Conservation (phyloP, 2,113 vertebrate species). For the Brachyhypopomus gauderio region DNA sequence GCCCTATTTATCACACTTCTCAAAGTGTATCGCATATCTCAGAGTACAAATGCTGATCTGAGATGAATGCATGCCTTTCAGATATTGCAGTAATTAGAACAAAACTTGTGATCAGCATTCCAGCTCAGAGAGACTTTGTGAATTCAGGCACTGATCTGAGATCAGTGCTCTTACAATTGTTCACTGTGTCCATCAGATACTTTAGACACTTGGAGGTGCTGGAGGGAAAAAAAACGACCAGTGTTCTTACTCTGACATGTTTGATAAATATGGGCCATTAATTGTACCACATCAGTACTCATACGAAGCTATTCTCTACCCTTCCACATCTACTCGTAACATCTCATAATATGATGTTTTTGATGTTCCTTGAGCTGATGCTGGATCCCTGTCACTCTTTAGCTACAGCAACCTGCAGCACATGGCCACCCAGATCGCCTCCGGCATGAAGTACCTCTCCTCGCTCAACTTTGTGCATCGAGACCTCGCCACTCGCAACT, state of each 20-base stretch:
- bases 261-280: too few relatives aligned
- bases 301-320: background rate
- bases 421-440: constrained; percentile 95
- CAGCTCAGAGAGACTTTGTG: too few relatives aligned
- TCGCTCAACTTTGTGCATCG: constrained; percentile 97
- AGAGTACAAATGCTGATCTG: background rate
- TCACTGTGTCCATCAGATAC: too few relatives aligned
- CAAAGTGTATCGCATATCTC: background rate
- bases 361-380: background rate
- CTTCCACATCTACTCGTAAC: background rate
- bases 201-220: too few relatives aligned
- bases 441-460: constrained; percentile 97
- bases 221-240: too few relatives aligned
- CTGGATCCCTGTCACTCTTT: constrained; percentile 15
- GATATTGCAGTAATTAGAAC: too few relatives aligned
- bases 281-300: too few relatives aligned
- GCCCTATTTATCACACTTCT: background rate
- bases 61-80: too few relatives aligned
- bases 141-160: too few relatives aligned
- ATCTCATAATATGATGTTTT: background rate
- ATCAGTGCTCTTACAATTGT: too few relatives aligned
- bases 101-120: too few relatives aligned
- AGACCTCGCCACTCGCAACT: constrained; percentile 94
- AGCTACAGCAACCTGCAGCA: constrained; percentile 86
- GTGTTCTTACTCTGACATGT: too few relatives aligned